A percentile compares a stretch with the other conserved stretches of the same genome.
Evolutionary conservation across 2,113 vertebrate genomes (phyloP).

Genomic region (Otolemur garnettii): DNA sequence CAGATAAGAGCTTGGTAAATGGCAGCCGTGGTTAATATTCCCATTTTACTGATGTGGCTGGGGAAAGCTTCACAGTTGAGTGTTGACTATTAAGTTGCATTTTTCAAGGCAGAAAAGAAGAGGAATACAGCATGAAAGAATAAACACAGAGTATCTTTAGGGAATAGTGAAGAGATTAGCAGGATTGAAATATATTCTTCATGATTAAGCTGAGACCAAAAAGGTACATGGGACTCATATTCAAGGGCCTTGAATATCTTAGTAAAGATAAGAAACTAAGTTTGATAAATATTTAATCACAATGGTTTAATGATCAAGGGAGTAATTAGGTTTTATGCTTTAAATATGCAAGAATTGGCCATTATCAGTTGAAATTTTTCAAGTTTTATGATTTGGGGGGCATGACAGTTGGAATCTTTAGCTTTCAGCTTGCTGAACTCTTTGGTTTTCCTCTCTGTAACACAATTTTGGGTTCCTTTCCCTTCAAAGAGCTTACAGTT

Average conservation of each 20-base stretch:
- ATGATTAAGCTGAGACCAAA: not conserved
- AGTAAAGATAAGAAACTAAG: not conserved
- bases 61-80: not conserved
- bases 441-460: slow-evolving; percentile 15
- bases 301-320: not conserved
- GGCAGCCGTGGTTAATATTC: not conserved
- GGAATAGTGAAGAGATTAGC: not conserved
- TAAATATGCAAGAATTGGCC: not conserved
- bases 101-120: slow-evolving; percentile 21
- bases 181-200: not conserved
- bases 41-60: not conserved
- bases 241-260: not conserved
- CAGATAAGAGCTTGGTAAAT: not conserved
- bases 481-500: not conserved
- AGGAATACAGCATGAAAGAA: not conserved
- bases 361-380: not conserved
- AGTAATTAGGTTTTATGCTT: not conserved
- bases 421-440: not conserved
- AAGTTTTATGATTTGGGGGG: slow-evolving; percentile 33
- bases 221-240: not conserved
- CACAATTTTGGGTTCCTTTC: slow-evolving; percentile 13
- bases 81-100: not conserved
- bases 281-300: not conserved
- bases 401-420: not conserved
- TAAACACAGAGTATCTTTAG: not conserved